Percentiles rank a stretch among this genome's conserved stretches.
Evolutionary conservation across 2,797 vertebrate species (phyloP).

Genomic region (Columba guinea): DNA sequence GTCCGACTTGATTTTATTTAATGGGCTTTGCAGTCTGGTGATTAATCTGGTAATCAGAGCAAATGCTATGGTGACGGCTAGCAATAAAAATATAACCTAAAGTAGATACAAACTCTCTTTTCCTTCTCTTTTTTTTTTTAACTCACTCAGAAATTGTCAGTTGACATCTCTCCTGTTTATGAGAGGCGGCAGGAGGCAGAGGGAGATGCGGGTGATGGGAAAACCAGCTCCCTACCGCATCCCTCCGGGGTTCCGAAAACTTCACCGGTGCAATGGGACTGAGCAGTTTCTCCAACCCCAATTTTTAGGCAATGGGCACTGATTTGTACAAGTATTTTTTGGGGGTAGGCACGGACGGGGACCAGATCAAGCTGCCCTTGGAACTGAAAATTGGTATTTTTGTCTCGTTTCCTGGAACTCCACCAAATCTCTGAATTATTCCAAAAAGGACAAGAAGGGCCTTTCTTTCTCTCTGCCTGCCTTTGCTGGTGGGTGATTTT

Average conservation of each 20-base stretch:
- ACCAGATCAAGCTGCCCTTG: not conserved
- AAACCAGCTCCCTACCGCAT: not conserved
- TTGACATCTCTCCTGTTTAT: conserved; percentile 40
- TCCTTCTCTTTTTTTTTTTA: not conserved
- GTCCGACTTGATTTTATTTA: conserved; percentile 40
- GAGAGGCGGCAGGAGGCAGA: conserved; percentile 34
- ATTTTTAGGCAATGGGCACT: not conserved
- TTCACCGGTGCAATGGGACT: not conserved
- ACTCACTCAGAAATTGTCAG: conserved; percentile 27
- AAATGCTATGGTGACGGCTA: conserved; percentile 55
- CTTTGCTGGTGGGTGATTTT: conserved; percentile 8
- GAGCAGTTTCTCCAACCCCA: not conserved
- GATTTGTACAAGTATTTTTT: fast-evolving
- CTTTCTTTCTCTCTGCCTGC: not conserved
- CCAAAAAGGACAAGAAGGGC: not conserved
- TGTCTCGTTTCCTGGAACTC: not conserved
- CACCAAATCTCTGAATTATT: conserved; percentile 6
- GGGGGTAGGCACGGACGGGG: not conserved
- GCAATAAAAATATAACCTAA: conserved; percentile 44
- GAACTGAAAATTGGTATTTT: not conserved
- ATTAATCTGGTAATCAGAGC: conserved; percentile 70
- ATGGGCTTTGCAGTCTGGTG: conserved; percentile 43
- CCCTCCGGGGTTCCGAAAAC: not conserved
- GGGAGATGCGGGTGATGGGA: not conserved
- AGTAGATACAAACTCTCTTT: conserved; percentile 50